Conservation (phyloP, 2,797 vertebrate genomes). For the Varecia variegata region DNA sequence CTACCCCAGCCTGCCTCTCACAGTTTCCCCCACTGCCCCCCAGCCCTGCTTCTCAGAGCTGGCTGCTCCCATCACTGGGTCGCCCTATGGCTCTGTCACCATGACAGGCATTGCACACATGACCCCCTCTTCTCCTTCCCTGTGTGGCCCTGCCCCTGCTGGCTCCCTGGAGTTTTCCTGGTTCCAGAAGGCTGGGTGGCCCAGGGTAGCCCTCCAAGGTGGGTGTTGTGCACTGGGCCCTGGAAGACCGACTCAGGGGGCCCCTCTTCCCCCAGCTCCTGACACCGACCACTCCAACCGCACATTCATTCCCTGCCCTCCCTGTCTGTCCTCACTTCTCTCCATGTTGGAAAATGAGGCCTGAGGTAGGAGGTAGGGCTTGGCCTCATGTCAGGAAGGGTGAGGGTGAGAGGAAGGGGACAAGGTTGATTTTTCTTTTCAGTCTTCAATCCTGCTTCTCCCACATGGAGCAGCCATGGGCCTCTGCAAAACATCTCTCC, state of each 20-base stretch:
- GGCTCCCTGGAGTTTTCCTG: background rate
- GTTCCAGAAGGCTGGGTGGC: background rate
- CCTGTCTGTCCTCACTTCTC: background rate
- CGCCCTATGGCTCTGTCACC: background rate
- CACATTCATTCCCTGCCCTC: background rate
- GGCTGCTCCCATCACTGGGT: background rate
- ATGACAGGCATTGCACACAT: background rate
- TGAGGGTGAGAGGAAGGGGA: background rate
- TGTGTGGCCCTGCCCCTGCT: background rate
- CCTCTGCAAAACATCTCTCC: background rate
- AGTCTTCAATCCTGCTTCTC: background rate
- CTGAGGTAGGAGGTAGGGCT: background rate
- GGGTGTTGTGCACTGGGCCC: background rate
- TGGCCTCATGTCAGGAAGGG: background rate
- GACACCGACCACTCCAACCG: background rate
- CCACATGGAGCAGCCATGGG: background rate
- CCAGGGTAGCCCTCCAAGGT: background rate
- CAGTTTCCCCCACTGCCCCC: background rate
- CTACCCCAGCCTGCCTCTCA: background rate
- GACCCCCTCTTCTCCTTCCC: background rate
- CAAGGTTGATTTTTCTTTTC: background rate
- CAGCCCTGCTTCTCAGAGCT: too few relatives aligned
- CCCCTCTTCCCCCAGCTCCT: background rate
- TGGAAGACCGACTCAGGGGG: background rate
- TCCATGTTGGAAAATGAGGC: background rate